Percentiles rank a stretch among this genome's conserved stretches.
Evolutionary conservation across 2,888 invertebrate genomes (phyloP).

Genomic region (Pandemis cinnamomeana): DNA sequence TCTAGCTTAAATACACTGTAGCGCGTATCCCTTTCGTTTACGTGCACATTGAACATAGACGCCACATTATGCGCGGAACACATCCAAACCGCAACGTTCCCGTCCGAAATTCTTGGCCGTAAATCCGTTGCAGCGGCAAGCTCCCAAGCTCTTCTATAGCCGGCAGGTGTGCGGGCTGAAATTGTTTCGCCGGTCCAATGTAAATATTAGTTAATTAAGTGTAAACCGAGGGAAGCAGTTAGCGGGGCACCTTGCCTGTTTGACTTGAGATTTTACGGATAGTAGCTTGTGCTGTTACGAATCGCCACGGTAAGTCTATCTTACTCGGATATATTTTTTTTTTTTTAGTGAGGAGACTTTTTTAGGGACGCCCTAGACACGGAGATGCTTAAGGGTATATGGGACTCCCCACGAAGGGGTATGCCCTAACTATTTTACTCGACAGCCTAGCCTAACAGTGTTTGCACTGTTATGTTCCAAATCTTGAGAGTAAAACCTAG

Average conservation of each 20-base stretch:
- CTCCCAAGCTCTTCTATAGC: slow-evolving; percentile 66
- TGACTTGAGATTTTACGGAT: slow-evolving; percentile 52
- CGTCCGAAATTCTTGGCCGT: slow-evolving; percentile 46
- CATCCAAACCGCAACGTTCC: slow-evolving; percentile 18
- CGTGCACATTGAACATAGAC: slow-evolving; percentile 1
- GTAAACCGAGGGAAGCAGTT: slow-evolving; percentile 68
- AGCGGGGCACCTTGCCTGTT: slow-evolving; percentile 54
- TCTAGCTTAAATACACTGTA: neutral
- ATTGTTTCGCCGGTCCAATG: slow-evolving; percentile 76
- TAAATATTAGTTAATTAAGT: slow-evolving; percentile 84
- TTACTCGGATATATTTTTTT: too few relatives aligned
- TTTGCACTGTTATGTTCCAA: too few relatives aligned
- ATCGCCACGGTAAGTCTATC: too few relatives aligned
- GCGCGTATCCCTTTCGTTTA: neutral
- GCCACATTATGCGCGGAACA: neutral
- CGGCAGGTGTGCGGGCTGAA: slow-evolving; percentile 72
- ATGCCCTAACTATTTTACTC: too few relatives aligned
- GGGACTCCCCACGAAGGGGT: too few relatives aligned
- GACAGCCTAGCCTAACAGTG: too few relatives aligned
- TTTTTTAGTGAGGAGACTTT: too few relatives aligned
- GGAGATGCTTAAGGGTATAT: too few relatives aligned
- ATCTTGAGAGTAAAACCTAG: too few relatives aligned
- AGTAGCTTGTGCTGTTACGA: too few relatives aligned
- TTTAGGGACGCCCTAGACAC: too few relatives aligned
- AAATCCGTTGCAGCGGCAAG: slow-evolving; percentile 55